Evolutionary conservation across 2,797 vertebrate genomes (phyloP).

Genomic region (Microhierax caerulescens): DNA sequence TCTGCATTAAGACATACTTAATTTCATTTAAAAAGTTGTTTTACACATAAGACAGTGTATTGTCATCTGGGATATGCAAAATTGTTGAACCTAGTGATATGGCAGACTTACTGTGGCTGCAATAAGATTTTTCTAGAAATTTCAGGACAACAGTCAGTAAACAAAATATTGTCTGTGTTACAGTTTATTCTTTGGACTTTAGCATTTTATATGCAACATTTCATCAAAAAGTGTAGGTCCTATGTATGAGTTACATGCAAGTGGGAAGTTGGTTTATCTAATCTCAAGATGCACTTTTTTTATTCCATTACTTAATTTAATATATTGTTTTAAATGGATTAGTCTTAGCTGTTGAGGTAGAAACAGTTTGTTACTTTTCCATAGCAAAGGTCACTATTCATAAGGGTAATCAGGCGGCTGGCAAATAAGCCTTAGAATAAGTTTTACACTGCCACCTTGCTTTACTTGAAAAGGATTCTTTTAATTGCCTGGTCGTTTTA

Average conservation of each 20-base stretch:
- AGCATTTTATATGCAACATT: background rate
- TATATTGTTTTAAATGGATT: constrained; percentile 59
- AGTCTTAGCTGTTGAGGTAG: constrained; percentile 50
- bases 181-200: background rate
- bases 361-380: constrained; percentile 57
- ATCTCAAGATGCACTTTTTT: background rate
- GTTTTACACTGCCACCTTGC: background rate
- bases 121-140: background rate
- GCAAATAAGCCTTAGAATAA: background rate
- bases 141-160: background rate
- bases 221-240: background rate
- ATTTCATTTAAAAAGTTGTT: background rate
- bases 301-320: constrained; percentile 21
- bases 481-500: background rate
- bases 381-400: constrained; percentile 28
- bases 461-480: background rate
- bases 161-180: background rate
- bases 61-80: background rate
- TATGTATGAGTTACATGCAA: background rate
- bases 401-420: background rate
- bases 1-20: background rate
- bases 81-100: background rate
- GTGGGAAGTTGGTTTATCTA: constrained; percentile 4
- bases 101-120: background rate
- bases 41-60: background rate